Conservation (phyloP, 2,797 vertebrate species). For the Falco peregrinus region DNA sequence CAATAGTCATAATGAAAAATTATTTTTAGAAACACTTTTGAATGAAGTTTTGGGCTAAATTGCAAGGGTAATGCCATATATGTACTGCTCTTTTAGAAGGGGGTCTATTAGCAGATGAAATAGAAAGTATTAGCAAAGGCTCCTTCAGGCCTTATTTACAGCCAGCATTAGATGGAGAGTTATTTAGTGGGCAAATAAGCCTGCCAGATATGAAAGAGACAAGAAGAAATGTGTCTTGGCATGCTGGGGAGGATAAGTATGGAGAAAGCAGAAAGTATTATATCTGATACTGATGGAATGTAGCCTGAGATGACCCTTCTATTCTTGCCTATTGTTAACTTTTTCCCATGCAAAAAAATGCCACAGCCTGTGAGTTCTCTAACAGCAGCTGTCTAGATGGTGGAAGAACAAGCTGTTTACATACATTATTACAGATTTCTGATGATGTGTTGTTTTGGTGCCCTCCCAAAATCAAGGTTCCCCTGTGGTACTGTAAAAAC, state of each 20-base stretch:
- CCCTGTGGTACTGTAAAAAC: background rate
- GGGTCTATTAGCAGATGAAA: background rate
- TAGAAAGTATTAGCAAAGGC: background rate
- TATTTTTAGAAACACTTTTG: background rate
- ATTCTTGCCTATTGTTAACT: conserved; percentile 33
- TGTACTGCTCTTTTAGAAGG: background rate
- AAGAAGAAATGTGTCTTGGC: conserved; percentile 48
- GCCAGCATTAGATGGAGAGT: background rate
- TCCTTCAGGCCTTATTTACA: conserved; percentile 24
- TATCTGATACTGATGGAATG: conserved; percentile 48
- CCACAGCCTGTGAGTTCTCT: background rate
- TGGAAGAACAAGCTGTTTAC: background rate
- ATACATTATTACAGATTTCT: background rate
- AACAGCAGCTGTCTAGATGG: background rate
- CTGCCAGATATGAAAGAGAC: conserved; percentile 32
- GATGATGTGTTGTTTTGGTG: background rate
- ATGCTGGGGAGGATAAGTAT: background rate
- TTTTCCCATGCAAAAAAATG: conserved; percentile 1
- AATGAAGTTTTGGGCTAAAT: background rate
- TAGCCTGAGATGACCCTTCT: conserved; percentile 49
- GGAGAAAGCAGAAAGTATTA: conserved; percentile 38
- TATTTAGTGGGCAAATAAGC: conserved; percentile 36
- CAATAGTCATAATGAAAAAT: background rate
- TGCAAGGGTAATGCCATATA: background rate
- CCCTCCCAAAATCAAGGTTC: background rate